Evolutionary conservation across 37 sponge, comb jelly and placozoan genomes (phyloP).

Genomic region (Petrosia ficiformis): DNA sequence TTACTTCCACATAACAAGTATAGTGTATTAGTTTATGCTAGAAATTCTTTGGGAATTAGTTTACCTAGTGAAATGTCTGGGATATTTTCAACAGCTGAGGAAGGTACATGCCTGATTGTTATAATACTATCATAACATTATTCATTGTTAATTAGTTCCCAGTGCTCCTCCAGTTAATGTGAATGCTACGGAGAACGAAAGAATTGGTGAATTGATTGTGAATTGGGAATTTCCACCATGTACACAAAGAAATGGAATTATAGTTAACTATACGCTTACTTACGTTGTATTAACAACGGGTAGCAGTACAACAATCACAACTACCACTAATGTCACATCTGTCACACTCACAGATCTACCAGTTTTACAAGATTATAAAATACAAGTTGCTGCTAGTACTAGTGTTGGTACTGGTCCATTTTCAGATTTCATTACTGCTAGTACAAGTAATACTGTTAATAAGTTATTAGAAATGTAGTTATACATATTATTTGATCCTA

Average conservation of each 20-base stretch:
- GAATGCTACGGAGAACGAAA: not conserved
- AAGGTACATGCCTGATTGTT: not conserved
- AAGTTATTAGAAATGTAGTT: too few relatives aligned
- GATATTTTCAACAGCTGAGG: not conserved
- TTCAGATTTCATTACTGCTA: not conserved
- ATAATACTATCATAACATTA: not conserved
- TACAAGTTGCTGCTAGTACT: not conserved
- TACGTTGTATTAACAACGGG: not conserved
- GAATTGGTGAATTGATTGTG: not conserved
- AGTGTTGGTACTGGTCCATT: not conserved
- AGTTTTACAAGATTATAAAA: not conserved
- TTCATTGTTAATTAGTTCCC: not conserved
- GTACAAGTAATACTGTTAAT: not conserved
- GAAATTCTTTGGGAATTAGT: not conserved
- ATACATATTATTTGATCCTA: too few relatives aligned
- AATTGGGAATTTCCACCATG: not conserved
- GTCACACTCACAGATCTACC: not conserved
- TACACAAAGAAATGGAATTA: not conserved
- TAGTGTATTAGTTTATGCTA: not conserved
- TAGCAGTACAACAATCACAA: not conserved
- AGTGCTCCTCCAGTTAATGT: not conserved
- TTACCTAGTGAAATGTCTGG: not conserved
- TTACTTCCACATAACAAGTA: not conserved
- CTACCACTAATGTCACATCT: not conserved
- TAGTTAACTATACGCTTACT: not conserved